Evolutionary conservation across 1,140 invertebrate genomes (phyloP), one percentile per base, ranked within the genome.

Genomic region (Melitaea cinxia): DNA sequence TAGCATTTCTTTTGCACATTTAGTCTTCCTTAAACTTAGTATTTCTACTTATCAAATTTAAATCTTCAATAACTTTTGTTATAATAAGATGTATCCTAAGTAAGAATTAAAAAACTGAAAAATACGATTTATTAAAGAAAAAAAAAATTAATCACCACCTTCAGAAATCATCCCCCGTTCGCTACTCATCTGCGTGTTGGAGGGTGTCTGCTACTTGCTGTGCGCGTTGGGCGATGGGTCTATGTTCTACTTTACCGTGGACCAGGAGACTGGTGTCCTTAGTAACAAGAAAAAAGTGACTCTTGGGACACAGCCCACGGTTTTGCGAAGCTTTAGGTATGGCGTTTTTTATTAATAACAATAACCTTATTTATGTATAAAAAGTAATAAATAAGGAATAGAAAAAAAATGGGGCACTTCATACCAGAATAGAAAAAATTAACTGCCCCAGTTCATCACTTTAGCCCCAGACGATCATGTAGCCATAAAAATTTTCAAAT

Each of bases 151-250:
- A 9, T 33, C n/a, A 33, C 4, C 2, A 33, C 10, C 10, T 10
- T 7, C 77, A 94, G 98, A 99, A 90, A 98, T 99, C 68, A 98
- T 99, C 70, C 98, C 98, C 0, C 93, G 98, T 15, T 99, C 98
- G 0, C 96, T 99, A 59, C 82, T 99, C 42, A 97, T 99, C 94
- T 96, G 98, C 21, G 96, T 95, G 35, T 98, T 99, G 89, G 98
- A 99, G 91, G 95, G 95, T 10, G 95, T 96, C 55, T 96, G 96
- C 66, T 99, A 99, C 91, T 84, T 98, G 6, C 92, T 98, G 10
- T 97, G 96, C 83, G 98, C 98, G 1, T 91, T 99, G 6, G 99
- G 98, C 17, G 99, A 99, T 92, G 99, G 99, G 4, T 98, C 98
- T 19, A 96, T 99, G 93, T 98, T 97, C 88, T 99, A 99, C 90